Evolutionary conservation across 1,140 invertebrate genomes (phyloP), one percentile per base, ranked within the genome.

Genomic region (Seison nebaliae): DNA sequence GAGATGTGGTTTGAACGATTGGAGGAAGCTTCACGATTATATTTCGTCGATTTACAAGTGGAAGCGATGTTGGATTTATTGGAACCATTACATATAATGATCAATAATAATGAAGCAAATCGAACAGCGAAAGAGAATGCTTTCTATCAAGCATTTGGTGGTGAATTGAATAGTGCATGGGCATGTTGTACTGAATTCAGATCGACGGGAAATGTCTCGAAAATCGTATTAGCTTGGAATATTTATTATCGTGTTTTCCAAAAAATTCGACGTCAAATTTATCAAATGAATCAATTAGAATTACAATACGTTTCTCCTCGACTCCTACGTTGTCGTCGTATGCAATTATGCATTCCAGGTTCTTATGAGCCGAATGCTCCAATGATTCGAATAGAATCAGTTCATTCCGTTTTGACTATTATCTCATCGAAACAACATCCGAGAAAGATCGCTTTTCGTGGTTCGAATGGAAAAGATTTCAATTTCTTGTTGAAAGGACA

Each of bases 401-500:
- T 94, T 47, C 73, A 86, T 48, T 74, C 57, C 36, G 60, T 61
- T 30, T 47, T 70, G n/a, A 66, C 81, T 61, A 84, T 96, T 12
- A 94, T 98, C 32, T 88, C 79, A 4, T 91, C 83, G 0, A 98
- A 98, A 60, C 91, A 98, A 56, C 61, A 84, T 20, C 88, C 88
- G 0, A 68, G 88, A 35, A 93, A 94, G 48, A 66, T 96, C 0
- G 74, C 73, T 45, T 88, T 98, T 43, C 73, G 68, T 61, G 78
- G 79, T 19, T 83, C 76, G 32, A 83, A 96, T 57, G 91, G 91
- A 17, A 79, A 84, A 48, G 80, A 94, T 50, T 98, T 91, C 53
- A 79, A 83, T 71, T 99, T 96, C 61, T 59, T 99, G 9, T 59
- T 98, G 31, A 98, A 99, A 64, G 91, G 91, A 0, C 91, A 99